Conservation (phyloP, 2,888 invertebrate genomes). For the Cremastinae sp. region DNA sequence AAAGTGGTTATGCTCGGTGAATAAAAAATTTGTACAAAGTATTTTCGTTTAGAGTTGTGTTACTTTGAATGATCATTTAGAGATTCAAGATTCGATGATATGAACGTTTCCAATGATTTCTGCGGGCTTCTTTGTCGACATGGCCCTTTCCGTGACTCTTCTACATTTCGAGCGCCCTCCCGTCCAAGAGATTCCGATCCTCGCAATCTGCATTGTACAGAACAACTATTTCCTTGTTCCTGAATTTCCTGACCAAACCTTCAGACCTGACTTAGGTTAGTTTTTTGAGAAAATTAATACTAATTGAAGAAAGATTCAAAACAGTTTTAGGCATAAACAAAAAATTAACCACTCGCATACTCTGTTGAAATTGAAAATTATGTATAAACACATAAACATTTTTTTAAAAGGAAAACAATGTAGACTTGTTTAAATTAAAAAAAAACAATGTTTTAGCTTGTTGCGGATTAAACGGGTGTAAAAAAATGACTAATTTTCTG, state of each 20-base stretch:
- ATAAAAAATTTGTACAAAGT: too few species aligned
- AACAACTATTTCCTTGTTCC: constrained; percentile 33
- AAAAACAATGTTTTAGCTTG: too few species aligned
- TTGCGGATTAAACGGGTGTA: background rate
- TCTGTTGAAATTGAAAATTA: background rate
- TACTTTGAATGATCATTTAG: constrained; percentile 6
- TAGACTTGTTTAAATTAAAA: too few species aligned
- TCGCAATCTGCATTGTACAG: constrained; percentile 42
- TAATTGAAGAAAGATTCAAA: background rate
- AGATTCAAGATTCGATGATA: constrained; percentile 43
- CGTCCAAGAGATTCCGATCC: constrained; percentile 38
- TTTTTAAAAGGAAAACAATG: too few species aligned
- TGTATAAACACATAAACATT: too few species aligned
- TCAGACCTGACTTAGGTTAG: constrained; percentile 45
- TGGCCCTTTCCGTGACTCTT: constrained; percentile 54
- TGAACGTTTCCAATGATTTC: constrained; percentile 54
- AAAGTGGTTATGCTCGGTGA: too few species aligned
- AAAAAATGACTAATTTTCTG: constrained; percentile 1
- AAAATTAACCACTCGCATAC: too few species aligned
- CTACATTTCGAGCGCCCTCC: constrained; percentile 42
- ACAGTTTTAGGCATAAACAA: too few species aligned
- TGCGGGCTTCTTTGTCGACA: constrained; percentile 40
- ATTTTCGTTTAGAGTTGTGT: background rate
- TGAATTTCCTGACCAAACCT: constrained; percentile 33
- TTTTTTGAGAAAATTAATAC: background rate